Base-by-base conservation (phyloP, 2,113 vertebrate genomes). In the Alligator mississippiensis region DNA sequence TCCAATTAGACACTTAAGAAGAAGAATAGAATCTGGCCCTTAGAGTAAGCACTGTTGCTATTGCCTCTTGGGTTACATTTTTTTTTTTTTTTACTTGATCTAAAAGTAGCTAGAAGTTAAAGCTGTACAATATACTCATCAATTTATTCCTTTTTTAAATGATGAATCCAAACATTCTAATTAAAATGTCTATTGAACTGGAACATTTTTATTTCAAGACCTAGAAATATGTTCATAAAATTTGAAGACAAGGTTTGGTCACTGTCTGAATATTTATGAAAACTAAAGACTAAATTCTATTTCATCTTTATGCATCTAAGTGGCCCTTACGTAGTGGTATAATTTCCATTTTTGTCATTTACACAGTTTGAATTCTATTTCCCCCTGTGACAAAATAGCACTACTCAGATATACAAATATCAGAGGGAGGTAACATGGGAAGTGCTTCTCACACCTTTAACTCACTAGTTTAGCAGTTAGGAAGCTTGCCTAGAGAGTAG, bases 61-160 rank as follows among this genome's bases (percentile, higher is more conserved):
- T 38, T 38, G 38, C 38, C 7, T 38, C 47, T 47, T 47, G 47
- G 47, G 47, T 47, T 47, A 47, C 47, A 47, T 47, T 47, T 47
- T 47, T 34, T 34, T 34, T 34, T 89, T 62, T 85, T 89, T 86
- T 85, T 72, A 85, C 22, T 82, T 90, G 87, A 93, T 80, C 92
- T 87, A 93, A 94, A 90, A 92, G 62, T 72, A 90, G 61, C 22
- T 88, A 80, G 70, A 82, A 68, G 27, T 93, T 9, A 61, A 3
- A 85, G 28, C 19, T 78, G 59, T 88, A n/a, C 47, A 66, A 95
- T 92, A 94, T 93, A 96, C 82, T 94, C 86, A 84, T 95, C 85
- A 47, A 47, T 47, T 47, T 59, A 92, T 96, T 96, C 86, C 77
- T 93, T 88, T 21, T 93, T 95, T 93, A 47, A 47, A 47, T 47